A percentile compares a stretch with the other conserved stretches of the same genome.
Conservation (phyloP, 1,140 invertebrate genomes). For the Sesamia nonagrioides region DNA sequence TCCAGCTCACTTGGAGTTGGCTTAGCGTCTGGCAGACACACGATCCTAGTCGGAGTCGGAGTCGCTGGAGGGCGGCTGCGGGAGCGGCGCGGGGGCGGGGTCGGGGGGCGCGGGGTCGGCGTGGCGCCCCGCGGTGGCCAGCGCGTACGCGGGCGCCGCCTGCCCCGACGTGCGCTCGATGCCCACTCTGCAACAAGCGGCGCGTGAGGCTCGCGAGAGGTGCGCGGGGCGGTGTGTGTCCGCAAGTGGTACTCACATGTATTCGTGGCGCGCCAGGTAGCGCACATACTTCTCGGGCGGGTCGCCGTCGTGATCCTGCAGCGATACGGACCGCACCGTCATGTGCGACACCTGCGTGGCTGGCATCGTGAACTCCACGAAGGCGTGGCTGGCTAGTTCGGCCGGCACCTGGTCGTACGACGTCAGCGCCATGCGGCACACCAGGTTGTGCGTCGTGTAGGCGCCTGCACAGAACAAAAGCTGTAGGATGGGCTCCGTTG, state of each 20-base stretch:
- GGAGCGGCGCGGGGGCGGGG: conserved; percentile 74
- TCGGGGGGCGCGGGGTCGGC: conserved; percentile 61
- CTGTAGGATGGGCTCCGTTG: no score
- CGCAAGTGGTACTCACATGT: conserved; percentile 90
- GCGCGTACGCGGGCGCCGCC: conserved; percentile 92
- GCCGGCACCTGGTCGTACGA: conserved; percentile 99
- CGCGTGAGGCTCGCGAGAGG: no score
- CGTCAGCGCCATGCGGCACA: conserved; percentile 97
- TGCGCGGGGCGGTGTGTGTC: not conserved
- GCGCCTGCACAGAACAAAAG: conserved; percentile 90
- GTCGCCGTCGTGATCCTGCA: conserved; percentile 96
- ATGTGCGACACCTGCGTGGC: conserved; percentile 98
- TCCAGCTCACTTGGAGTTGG: no score
- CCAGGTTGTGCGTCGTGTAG: conserved; percentile 98
- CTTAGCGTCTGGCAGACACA: no score
- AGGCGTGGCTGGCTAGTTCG: conserved; percentile 94
- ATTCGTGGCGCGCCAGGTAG: conserved; percentile 98
- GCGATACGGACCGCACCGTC: conserved; percentile 97
- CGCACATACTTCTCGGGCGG: conserved; percentile 99
- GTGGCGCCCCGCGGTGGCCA: conserved; percentile 89
- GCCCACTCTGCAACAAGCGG: conserved; percentile 89
- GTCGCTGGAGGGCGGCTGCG: conserved; percentile 82
- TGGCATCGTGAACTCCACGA: conserved; percentile 99
- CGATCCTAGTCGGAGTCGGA: conserved; percentile 68
- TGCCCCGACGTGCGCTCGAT: conserved; percentile 94